Percentiles rank a stretch among this genome's conserved stretches.
Evolutionary conservation across 2,113 vertebrate species (phyloP).

Genomic region (Pyrgilauda ruficollis): DNA sequence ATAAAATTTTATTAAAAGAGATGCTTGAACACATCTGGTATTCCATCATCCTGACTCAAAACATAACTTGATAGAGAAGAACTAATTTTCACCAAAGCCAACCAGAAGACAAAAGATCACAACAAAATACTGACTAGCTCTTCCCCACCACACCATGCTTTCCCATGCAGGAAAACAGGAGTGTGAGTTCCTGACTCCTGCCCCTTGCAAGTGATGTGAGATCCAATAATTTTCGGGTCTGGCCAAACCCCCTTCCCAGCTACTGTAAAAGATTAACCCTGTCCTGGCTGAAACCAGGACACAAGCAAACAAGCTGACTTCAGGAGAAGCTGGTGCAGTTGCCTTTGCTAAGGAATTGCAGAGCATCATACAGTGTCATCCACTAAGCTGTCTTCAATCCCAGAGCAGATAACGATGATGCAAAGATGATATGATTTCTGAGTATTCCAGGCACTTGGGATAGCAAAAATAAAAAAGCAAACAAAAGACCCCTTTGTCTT

Average conservation of each 20-base stretch:
- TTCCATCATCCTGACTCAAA: not conserved
- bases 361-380: not conserved
- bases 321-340: not conserved
- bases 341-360: not conserved
- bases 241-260: not conserved
- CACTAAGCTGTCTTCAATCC: not conserved
- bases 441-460: not conserved
- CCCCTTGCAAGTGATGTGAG: not conserved
- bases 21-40: not conserved
- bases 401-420: not conserved
- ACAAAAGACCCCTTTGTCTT: not conserved
- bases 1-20: not conserved
- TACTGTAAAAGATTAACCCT: not conserved
- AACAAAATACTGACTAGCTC: not conserved
- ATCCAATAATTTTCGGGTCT: accelerated
- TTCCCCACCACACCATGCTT: not conserved
- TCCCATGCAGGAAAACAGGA: not conserved
- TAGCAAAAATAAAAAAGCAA: not conserved
- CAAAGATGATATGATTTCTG: not conserved
- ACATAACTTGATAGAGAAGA: not conserved
- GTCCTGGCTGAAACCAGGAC: not conserved
- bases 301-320: not conserved
- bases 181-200: not conserved
- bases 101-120: not conserved
- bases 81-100: not conserved